phyloP scores from a whole-genome alignment of 2,113 vertebrate genomes.

The Channa argus region DNA sequence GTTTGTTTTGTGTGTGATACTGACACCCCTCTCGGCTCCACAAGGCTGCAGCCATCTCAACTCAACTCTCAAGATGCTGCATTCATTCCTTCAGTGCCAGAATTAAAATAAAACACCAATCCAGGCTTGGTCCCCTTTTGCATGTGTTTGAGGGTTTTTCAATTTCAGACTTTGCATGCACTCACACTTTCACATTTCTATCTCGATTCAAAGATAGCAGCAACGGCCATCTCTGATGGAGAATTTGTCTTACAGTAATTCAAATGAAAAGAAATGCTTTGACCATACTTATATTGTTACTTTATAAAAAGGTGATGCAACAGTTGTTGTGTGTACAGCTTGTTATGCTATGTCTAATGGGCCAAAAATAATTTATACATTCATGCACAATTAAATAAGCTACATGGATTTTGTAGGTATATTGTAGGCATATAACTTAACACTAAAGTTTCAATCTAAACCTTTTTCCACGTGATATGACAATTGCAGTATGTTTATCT shows the following conservation, averaged over 20 bases:
- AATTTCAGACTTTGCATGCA: constrained; percentile 32
- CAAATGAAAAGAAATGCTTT: too few relatives aligned
- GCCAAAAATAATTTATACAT: too few relatives aligned
- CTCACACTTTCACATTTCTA: constrained; percentile 20
- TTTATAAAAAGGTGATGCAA: too few relatives aligned
- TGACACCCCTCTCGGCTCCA: constrained; percentile 56
- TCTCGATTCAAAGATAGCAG: constrained; percentile 5
- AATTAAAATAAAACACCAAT: constrained; percentile 10
- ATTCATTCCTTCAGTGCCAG: constrained; percentile 43
- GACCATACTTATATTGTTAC: too few relatives aligned
- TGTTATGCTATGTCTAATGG: too few relatives aligned
- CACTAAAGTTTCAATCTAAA: neutral
- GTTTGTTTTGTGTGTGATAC: constrained; percentile 51
- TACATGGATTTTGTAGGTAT: neutral
- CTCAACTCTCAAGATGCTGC: constrained; percentile 42
- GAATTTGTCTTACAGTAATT: too few relatives aligned
- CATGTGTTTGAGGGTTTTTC: constrained; percentile 13
- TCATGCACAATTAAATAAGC: too few relatives aligned
- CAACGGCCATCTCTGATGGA: too few relatives aligned
- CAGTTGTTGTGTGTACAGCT: too few relatives aligned
- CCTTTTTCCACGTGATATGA: neutral
- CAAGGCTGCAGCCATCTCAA: constrained; percentile 41
- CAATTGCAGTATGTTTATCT: neutral
- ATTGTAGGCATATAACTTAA: neutral
- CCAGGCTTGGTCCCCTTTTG: neutral